A percentile compares a stretch with the other conserved stretches of the same genome.
These are phyloP conservation scores for Perccottus glenii DNA, from an alignment of 2,113 vertebrate genomes.

Conservation along the genomic window DNA sequence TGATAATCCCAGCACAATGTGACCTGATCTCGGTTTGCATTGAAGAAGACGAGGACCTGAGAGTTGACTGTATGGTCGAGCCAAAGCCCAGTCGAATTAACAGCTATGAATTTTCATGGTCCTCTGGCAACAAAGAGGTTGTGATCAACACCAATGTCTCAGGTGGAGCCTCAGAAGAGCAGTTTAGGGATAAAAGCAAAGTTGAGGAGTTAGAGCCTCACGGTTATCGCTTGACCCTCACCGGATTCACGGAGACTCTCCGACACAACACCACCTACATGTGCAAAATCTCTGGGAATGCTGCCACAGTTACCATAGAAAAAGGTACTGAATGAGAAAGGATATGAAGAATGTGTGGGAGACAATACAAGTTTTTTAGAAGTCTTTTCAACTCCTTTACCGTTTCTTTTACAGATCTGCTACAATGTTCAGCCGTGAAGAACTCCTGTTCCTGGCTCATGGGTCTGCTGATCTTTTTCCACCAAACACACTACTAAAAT, in stretches of 20 bases:
- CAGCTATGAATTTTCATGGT: constrained; percentile 78
- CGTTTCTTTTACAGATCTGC: constrained; percentile 63
- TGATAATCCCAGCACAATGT: constrained; percentile 62
- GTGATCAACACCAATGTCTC: constrained; percentile 79
- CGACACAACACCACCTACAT: constrained; percentile 76
- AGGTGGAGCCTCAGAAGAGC: constrained; percentile 49
- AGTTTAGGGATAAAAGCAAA: constrained; percentile 62
- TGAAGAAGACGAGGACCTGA: constrained; percentile 73
- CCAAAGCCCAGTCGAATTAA: constrained; percentile 57
- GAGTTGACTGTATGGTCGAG: constrained; percentile 73
- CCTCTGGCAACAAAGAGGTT: constrained; percentile 61
- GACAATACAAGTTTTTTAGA: constrained; percentile 7
- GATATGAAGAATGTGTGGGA: constrained; percentile 5
- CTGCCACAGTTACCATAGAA: constrained; percentile 51
- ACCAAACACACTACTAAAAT: constrained; percentile 34
- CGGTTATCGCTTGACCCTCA: constrained; percentile 72
- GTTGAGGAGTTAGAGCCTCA: constrained; percentile 64
- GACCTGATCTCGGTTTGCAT: constrained; percentile 68
- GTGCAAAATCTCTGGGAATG: constrained; percentile 64
- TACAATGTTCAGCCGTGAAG: constrained; percentile 74
- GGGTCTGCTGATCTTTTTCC: constrained; percentile 56
- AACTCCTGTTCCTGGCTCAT: constrained; percentile 59
- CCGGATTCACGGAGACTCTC: constrained; percentile 43
- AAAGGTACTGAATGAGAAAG: constrained; percentile 50
- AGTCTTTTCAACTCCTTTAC: not conserved